Conservation (phyloP, 2,113 vertebrate genomes). For the Gavialis gangeticus region DNA sequence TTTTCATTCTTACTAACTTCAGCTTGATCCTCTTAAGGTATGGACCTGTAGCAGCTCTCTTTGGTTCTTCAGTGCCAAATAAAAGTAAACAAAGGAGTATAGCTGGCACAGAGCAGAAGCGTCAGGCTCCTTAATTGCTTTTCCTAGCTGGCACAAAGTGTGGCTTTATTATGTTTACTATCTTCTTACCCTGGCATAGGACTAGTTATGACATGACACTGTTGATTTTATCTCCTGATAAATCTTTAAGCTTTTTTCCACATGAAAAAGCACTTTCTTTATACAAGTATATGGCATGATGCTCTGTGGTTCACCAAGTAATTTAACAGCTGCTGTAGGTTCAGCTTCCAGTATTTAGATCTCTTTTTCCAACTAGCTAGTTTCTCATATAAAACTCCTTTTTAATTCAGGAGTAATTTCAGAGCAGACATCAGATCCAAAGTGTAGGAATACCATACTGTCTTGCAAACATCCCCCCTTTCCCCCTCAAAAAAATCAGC, state of each 20-base stretch:
- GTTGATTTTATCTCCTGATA: neutral
- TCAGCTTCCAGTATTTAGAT: neutral
- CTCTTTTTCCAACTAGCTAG: conserved; percentile 4
- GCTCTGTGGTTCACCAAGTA: neutral
- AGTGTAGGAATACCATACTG: conserved; percentile 39
- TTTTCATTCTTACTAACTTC: neutral
- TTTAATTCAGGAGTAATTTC: conserved; percentile 35
- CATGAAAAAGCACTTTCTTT: neutral
- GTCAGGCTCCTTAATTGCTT: neutral
- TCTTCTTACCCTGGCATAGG: neutral
- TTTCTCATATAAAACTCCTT: neutral
- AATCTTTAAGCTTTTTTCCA: neutral
- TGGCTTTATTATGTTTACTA: neutral
- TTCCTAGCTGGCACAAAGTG: neutral
- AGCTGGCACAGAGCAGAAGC: neutral
- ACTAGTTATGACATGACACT: neutral
- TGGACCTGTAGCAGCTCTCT: too few relatives aligned
- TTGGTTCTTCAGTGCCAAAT: neutral
- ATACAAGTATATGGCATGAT: neutral
- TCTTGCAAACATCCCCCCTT: too few relatives aligned
- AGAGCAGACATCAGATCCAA: conserved; percentile 57
- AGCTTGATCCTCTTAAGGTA: neutral
- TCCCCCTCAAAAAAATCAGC: too few relatives aligned
- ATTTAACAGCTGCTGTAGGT: conserved; percentile 5
- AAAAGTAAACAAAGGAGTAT: neutral